Percentiles rank a stretch among this genome's conserved stretches.
Conservation (phyloP, 2,113 vertebrate species). For the Promerops cafer region DNA sequence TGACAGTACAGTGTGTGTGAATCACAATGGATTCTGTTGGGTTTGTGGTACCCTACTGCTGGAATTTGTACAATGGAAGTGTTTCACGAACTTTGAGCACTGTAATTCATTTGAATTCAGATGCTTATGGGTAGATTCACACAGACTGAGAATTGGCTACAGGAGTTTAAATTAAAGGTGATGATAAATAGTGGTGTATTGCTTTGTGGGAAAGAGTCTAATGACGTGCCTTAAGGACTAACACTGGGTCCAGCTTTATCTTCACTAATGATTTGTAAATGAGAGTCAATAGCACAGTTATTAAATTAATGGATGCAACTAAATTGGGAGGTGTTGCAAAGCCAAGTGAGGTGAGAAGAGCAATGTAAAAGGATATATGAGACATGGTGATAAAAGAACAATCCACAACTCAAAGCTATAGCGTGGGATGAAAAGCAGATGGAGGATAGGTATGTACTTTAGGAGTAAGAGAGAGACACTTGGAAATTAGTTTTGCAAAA, state of each 20-base stretch:
- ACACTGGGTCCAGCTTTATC: not conserved
- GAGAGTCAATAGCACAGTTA: slow-evolving; percentile 38
- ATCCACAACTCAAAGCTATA: not conserved
- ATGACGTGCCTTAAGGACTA: not conserved
- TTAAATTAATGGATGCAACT: slow-evolving; percentile 38
- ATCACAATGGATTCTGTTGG: not conserved
- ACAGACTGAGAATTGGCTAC: not conserved
- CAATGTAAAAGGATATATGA: not conserved
- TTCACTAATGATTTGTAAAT: slow-evolving; percentile 40
- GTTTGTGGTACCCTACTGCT: not conserved
- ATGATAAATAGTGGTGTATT: slow-evolving; percentile 2
- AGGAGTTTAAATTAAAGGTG: slow-evolving; percentile 43
- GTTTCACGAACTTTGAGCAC: not conserved
- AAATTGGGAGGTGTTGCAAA: slow-evolving; percentile 38
- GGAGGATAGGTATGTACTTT: not conserved
- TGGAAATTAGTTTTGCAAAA: not conserved
- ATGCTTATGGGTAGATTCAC: not conserved
- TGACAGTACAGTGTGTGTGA: not conserved
- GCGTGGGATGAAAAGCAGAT: not conserved
- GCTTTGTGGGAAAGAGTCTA: not conserved
- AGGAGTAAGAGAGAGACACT: not conserved
- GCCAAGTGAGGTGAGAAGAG: not conserved
- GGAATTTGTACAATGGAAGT: not conserved
- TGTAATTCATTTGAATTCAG: not conserved
- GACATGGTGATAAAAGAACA: not conserved